Conservation (phyloP, 2,888 invertebrate species). For the Galeopsomyia nigrocyanea region DNA sequence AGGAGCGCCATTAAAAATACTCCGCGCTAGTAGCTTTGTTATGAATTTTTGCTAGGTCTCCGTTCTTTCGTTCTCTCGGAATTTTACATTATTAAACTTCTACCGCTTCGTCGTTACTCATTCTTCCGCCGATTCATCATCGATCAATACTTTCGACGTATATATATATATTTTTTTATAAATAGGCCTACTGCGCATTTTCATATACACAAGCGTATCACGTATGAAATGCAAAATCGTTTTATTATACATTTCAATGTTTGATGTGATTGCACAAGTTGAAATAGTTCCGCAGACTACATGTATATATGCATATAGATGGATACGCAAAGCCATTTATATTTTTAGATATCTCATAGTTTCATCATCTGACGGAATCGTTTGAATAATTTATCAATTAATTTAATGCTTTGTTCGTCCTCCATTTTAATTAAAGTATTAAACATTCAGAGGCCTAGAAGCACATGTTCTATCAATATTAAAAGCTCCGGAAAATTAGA, state of each 20-base stretch:
- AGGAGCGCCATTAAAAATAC: too few species aligned
- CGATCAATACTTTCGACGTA: too few species aligned
- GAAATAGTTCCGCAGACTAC: neutral
- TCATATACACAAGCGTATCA: neutral
- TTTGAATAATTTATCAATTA: constrained; percentile 37
- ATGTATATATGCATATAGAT: too few species aligned
- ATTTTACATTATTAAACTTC: neutral
- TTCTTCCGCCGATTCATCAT: neutral
- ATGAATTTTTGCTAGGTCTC: too few species aligned
- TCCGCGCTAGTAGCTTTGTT: too few species aligned
- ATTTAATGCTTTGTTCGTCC: constrained; percentile 36
- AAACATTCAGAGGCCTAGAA: constrained; percentile 40
- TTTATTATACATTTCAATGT: neutral
- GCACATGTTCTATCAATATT: constrained; percentile 26
- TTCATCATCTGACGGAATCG: neutral
- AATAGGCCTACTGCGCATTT: neutral
- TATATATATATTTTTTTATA: neutral
- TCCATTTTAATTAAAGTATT: constrained; percentile 43
- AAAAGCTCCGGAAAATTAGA: constrained; percentile 31
- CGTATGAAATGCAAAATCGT: neutral
- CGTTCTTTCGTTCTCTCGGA: too few species aligned
- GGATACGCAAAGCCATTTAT: neutral
- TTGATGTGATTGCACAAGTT: neutral
- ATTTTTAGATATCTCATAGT: too few species aligned
- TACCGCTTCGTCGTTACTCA: neutral